Evolutionary conservation across 2,888 invertebrate genomes (phyloP), one percentile per base, ranked within the genome.

Genomic region (Barypeithes pellucidus): DNA sequence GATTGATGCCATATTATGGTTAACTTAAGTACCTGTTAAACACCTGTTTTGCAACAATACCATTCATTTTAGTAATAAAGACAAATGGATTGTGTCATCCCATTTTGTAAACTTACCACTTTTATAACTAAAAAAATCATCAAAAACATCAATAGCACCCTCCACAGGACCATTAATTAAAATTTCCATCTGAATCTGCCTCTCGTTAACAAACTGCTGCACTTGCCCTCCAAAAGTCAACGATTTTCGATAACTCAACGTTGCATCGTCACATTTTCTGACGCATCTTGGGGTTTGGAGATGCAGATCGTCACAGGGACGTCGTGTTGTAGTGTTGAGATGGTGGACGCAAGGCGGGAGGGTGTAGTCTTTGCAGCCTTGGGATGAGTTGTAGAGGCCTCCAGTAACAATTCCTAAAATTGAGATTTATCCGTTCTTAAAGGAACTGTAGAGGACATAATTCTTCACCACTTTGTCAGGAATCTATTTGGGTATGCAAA

Each of bases 381-480:
- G 67, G 0, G 69, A 72, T 4, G 68, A 88, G 76, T 90, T 90
- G 84, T 90, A 95, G 75, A 90, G 88, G 0, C 96, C 96, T 52
- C 97, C 97, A 63, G 94, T 94, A 0, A 96, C 96, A 68, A 96
- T 88, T 2, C 96, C 96, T 85, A 14, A n/a, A 50, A 20, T 47
- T 22, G n/a, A 43, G 7, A 43, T 3, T 2, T 24, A n/a, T n/a
- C n/a, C n/a, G n/a, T n/a, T n/a, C n/a, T n/a, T n/a, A n/a, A n/a
- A n/a, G n/a, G n/a, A n/a, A n/a, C n/a, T n/a, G n/a, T n/a, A n/a
- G n/a, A n/a, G n/a, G n/a, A n/a, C n/a, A n/a, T n/a, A n/a, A n/a
- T n/a, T n/a, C n/a, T n/a, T n/a, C n/a, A n/a, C n/a, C n/a, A n/a
- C n/a, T n/a, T n/a, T n/a, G n/a, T n/a, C n/a, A n/a, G n/a, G n/a